Percentiles rank a stretch among this genome's conserved stretches.
phyloP scores from a whole-genome alignment of 2,113 vertebrate species.

The Pteropus alecto region DNA sequence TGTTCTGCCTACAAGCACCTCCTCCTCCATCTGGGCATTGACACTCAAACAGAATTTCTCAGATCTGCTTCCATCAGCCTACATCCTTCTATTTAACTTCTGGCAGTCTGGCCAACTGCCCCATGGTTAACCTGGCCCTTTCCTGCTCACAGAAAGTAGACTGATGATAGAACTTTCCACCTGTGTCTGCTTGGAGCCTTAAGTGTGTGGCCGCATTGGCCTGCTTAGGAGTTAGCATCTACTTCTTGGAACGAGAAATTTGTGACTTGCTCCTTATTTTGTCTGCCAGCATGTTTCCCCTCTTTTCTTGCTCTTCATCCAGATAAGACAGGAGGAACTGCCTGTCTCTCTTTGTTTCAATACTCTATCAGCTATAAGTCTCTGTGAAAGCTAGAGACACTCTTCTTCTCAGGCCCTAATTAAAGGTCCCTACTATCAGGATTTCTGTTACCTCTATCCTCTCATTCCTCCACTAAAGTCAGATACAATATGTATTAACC shows the following conservation, averaged over 20 bases:
- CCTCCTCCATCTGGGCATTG: not conserved
- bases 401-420: not conserved
- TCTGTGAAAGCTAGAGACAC: not conserved
- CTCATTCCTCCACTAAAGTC: not conserved
- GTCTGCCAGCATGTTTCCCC: not conserved
- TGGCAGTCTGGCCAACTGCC: not conserved
- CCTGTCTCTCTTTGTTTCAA: not conserved
- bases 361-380: not conserved
- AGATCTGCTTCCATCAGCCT: not conserved
- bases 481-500: not conserved
- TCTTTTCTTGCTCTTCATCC: not conserved
- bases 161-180: not conserved
- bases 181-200: not conserved
- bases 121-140: not conserved
- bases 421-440: too few relatives aligned
- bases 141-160: not conserved
- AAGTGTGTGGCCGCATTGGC: not conserved
- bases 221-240: not conserved
- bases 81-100: not conserved
- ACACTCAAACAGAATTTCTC: not conserved
- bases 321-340: not conserved
- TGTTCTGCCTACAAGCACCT: not conserved
- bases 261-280: not conserved
- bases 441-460: not conserved
- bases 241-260: not conserved